Conservation (phyloP, 2,797 vertebrate genomes). For the Tenualosa ilisha region DNA sequence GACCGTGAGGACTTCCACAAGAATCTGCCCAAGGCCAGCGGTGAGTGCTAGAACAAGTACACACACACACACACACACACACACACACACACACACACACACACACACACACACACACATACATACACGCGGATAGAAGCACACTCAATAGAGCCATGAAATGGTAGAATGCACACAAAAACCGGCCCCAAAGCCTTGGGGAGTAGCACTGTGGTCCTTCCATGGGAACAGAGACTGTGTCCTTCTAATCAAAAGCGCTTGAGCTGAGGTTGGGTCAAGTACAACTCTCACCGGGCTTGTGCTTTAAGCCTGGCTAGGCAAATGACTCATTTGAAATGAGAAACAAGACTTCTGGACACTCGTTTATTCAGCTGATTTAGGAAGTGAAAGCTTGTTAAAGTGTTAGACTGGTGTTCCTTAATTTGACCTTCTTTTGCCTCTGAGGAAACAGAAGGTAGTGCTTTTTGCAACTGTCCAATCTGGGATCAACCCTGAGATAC, state of each 20-base stretch:
- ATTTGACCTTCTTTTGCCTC: no score
- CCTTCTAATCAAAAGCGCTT: neutral
- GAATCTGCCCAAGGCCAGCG: conserved; percentile 91
- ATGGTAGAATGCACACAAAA: conserved; percentile 83
- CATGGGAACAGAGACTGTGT: no score
- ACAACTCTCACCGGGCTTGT: neutral
- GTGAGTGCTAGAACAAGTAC: conserved; percentile 62
- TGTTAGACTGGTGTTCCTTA: neutral
- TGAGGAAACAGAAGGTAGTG: neutral
- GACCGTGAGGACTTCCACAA: conserved; percentile 95
- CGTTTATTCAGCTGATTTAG: neutral
- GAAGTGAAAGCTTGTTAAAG: neutral
- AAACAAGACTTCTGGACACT: neutral
- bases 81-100: neutral
- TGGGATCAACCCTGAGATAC: neutral
- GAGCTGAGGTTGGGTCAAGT: neutral
- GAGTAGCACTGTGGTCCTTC: conserved; percentile 43
- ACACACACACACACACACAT: neutral
- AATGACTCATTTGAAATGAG: neutral
- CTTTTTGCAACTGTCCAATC: neutral
- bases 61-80: neutral
- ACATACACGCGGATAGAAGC: conserved; percentile 49
- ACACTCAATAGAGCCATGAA: conserved; percentile 61
- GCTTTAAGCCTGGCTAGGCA: neutral
- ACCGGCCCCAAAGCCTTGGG: conserved; percentile 74